Evolutionary conservation across 2,113 vertebrate genomes (phyloP).

Genomic region (Delphinus delphis): DNA sequence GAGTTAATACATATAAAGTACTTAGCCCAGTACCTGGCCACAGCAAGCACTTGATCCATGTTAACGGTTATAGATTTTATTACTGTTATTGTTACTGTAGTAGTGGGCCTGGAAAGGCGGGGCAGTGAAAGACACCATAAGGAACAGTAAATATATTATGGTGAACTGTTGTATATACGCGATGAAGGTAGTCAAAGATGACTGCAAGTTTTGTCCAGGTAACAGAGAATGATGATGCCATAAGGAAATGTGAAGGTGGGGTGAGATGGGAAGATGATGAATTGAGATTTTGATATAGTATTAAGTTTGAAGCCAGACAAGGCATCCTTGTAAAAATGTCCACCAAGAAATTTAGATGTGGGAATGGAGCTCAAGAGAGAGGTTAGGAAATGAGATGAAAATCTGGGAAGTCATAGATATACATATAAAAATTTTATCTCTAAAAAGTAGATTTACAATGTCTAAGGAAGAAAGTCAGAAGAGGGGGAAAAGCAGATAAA

Average conservation of each 20-base stretch:
- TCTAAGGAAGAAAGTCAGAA: slow-evolving; percentile 10
- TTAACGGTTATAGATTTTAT: background rate
- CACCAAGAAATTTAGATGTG: background rate
- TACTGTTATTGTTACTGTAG: background rate
- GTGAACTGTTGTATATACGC: background rate
- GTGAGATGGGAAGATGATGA: background rate
- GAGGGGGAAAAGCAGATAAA: background rate
- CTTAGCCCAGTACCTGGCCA: background rate
- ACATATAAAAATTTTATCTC: background rate
- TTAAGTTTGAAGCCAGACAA: background rate
- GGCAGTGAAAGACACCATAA: background rate
- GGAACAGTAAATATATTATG: background rate
- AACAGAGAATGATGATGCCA: background rate
- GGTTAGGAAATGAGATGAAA: background rate
- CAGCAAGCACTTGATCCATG: background rate
- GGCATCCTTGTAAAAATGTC: background rate
- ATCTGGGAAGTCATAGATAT: background rate
- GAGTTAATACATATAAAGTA: background rate
- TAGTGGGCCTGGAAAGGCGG: background rate
- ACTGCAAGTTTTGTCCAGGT: background rate
- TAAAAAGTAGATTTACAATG: background rate
- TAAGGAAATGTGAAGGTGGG: background rate
- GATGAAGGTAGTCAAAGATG: slow-evolving; percentile 8
- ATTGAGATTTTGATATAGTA: background rate
- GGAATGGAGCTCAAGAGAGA: background rate